Conservation (phyloP, 53 echinoderm and acorn worm species). For the Holothuria scabra region DNA sequence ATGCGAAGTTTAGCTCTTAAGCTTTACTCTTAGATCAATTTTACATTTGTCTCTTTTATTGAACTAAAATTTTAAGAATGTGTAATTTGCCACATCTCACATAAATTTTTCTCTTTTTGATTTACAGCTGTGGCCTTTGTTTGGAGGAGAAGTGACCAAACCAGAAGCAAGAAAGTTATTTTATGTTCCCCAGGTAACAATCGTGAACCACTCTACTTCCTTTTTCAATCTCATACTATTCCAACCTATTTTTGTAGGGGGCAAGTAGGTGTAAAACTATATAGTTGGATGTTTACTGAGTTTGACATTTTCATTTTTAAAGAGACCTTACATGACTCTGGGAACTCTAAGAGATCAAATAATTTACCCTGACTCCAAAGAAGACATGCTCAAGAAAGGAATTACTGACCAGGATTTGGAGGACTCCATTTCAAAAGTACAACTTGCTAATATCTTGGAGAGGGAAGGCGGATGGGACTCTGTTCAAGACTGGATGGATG, state of each 20-base stretch:
- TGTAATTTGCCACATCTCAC: not conserved
- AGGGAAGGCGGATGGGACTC: slow-evolving; percentile 95
- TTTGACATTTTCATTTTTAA: not conserved
- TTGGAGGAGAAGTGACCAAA: slow-evolving; percentile 96
- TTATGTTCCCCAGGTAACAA: slow-evolving; percentile 93
- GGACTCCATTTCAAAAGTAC: slow-evolving; percentile 83
- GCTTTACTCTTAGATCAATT: too few species aligned
- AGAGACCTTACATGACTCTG: slow-evolving; percentile 99
- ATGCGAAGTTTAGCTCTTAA: too few species aligned
- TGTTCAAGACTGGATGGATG: slow-evolving; percentile 99
- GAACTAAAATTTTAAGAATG: not conserved
- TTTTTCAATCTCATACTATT: too few species aligned
- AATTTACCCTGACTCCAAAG: slow-evolving; percentile 97
- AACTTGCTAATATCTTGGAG: slow-evolving; percentile 87
- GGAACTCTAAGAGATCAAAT: slow-evolving; percentile 98
- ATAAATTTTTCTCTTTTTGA: slow-evolving; percentile 12
- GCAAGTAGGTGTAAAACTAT: too few species aligned
- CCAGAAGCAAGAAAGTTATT: slow-evolving; percentile 93
- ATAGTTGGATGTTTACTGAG: too few species aligned
- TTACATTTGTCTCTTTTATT: not conserved
- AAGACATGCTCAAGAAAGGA: slow-evolving; percentile 93
- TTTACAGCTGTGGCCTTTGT: slow-evolving; percentile 93
- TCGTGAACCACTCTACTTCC: too few species aligned
- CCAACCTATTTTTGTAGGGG: too few species aligned
- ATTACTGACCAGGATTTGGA: slow-evolving; percentile 80